Base-by-base conservation (phyloP, 2,113 vertebrate genomes). In the Pachypanchax playfairii region DNA sequence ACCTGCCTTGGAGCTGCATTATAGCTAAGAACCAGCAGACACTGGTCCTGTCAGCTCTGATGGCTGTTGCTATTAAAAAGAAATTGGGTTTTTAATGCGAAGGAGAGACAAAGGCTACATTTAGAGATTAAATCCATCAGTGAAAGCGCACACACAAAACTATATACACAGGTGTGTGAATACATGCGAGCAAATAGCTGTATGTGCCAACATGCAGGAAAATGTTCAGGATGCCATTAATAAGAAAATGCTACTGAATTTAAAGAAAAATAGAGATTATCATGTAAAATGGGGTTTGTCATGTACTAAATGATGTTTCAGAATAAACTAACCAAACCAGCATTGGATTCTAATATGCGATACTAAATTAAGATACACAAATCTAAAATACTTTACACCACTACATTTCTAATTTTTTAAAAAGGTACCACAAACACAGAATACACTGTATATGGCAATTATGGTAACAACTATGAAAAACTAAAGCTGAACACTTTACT, bases 31-130 rank as follows among this genome's bases (percentile, higher is more conserved):
- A 81, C 80, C 75, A 85, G 84, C 83, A 88, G 73, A 83, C 79
- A 58, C 55, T 58, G 65, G 67, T 41, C 69, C 65, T 73, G 88
- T 86, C 84, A 87, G 73, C 83, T 90, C 84, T 87, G 88, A 85
- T 86, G 89, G 85, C 86, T 89, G 81, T 52, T 77, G 76, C 83
- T 84, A 88, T 90, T 90, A 89, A 89, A 89, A 85, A 87, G 83
- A 88, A 87, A 90, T 87, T 77, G 84, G 62, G 73, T 84, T 87
- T 84, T 84, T 83, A 86, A 90, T 85, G 80, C 59, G 73, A 85
- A 49, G 55, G 65, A 55, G 64, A 75, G 52, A 82, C 65, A 72
- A 61, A 41, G 33, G 67, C 67, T 70, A 56, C 63, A 50, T 63
- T 35, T 28, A 35, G 79, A 61, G 74, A 77, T 68, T 71, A 43